Evolutionary conservation across 2,797 vertebrate species (phyloP), one percentile per base, ranked within the genome.

Genomic region (Diplodus sargus): DNA sequence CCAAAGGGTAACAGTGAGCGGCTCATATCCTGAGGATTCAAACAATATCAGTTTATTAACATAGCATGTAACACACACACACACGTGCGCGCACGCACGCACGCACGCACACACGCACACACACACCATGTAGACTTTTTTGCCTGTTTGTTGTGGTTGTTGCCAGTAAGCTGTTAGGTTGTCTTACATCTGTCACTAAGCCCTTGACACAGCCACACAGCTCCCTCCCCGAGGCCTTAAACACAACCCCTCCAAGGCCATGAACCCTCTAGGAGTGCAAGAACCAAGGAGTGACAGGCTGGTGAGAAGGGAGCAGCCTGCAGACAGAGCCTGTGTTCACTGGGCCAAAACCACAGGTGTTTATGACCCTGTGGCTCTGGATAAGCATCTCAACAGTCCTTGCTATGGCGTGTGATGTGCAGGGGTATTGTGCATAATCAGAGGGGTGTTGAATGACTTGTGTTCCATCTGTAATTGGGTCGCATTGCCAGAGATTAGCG

Each of bases 1-100:
- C 93, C 88, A 85, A 96, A 96, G 71, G 95, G 96, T 68, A 94
- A 74, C 84, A 96, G 84, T 70, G 95, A 95, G 56, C 73, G 92
- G 87, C 90, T 96, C 65, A 90, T 85, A 52, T 92, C 94, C 96
- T 96, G 91, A 70, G 88, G 93, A 91, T 90, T 74, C 28, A 90
- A 85, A 87, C 49, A 77, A 65, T 4, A 78, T 61, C 22, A 79
- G 17, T 79, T 80, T 30, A 82, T 70, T 15, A 69, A 64, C 66
- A 45, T 34, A 57, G 16, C 22, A 61, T 54, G 34, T 39, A 51
- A 42, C 4, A 39, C 43, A 28, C 48, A 56, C 25, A 49, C 30
- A 30, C n/a, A 47, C 39, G 39, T 3, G 3, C 25, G 7, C 30
- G 7, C 30, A 34, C 30, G 30, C 5, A 39, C 43, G 30, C 49